Base-by-base conservation (phyloP, 1,140 invertebrate genomes). In the Cydia strobilella region DNA sequence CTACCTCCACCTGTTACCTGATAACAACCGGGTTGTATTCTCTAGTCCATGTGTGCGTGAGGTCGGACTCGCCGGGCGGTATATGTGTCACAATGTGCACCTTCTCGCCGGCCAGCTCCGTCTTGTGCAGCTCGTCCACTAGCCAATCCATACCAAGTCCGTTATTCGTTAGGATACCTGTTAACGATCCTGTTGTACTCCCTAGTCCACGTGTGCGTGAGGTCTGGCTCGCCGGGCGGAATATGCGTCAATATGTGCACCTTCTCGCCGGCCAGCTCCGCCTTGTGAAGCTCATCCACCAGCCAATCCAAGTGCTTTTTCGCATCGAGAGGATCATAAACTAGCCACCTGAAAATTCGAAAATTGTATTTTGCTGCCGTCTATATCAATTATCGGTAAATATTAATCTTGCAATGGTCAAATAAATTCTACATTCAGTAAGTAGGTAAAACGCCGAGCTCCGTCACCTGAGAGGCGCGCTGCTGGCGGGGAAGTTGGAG, bases 241-340 rank as follows among this genome's bases (percentile, higher is more conserved):
- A 98, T 95, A 81, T 99, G 98, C 1, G 95, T 95, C 23, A 98
- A 86, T 48, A 99, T 96, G 81, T 98, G 97, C 5, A 98, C 97
- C 79, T 94, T 95, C 84, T 97, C 96, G 1, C 93, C 90, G 9
- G 93, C 94, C 42, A 93, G 82, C 88, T 98, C 97, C 7, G 97
- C 96, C 79, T 95, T 84, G 48, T 95, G 88, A 13, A 98, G 88
- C 3, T 95, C 95, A 18, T 95, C 82, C 1, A 95, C 94, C 13
- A 98, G 85, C 97, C 97, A 98, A 69, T 95, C 90, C 59, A 98
- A 92, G 83, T 98, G 96, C n/a, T 90, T 94, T 78, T 94, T 94
- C 2, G 95, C 94, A 83, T 96, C 95, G 59, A 88, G 77, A 9
- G 95, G 94, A 59, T 95, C 88, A 73, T 95, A 94, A 1, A 94